A percentile compares a stretch with the other conserved stretches of the same genome.
Conservation (phyloP, 2,797 vertebrate species). For the Cossypha heuglini region DNA sequence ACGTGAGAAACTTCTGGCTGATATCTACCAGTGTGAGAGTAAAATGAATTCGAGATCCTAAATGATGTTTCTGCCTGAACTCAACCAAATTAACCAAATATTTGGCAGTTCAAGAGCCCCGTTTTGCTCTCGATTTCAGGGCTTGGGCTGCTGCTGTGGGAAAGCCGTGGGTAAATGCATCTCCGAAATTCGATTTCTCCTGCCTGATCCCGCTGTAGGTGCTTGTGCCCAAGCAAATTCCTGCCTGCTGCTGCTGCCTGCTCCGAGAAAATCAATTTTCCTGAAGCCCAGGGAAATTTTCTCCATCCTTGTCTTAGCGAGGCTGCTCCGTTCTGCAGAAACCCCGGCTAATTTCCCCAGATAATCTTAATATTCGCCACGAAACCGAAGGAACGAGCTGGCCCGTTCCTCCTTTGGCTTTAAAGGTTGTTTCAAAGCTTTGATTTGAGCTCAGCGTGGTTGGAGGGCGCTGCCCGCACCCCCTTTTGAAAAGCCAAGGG, state of each 20-base stretch:
- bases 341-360: neutral
- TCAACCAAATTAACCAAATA: neutral
- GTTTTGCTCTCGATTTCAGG: neutral
- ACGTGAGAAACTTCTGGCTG: neutral
- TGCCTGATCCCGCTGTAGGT: neutral
- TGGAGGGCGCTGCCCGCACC: neutral
- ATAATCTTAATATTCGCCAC: neutral
- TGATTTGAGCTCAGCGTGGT: neutral
- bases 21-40: rapidly evolving
- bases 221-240: neutral
- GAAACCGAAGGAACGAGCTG: neutral
- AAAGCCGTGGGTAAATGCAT: rapidly evolving
- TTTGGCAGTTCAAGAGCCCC: neutral
- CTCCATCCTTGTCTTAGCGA: neutral
- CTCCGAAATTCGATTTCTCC: neutral
- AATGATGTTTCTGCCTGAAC: rapidly evolving
- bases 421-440: neutral
- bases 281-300: neutral
- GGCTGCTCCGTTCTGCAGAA: neutral
- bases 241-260: neutral
- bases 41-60: neutral
- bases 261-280: neutral
- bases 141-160: neutral
- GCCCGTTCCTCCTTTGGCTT: neutral
- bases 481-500: neutral